A percentile compares a stretch with the other conserved stretches of the same genome.
Conservation (phyloP, 1,140 invertebrate species). For the Heliothis subflexa region DNA sequence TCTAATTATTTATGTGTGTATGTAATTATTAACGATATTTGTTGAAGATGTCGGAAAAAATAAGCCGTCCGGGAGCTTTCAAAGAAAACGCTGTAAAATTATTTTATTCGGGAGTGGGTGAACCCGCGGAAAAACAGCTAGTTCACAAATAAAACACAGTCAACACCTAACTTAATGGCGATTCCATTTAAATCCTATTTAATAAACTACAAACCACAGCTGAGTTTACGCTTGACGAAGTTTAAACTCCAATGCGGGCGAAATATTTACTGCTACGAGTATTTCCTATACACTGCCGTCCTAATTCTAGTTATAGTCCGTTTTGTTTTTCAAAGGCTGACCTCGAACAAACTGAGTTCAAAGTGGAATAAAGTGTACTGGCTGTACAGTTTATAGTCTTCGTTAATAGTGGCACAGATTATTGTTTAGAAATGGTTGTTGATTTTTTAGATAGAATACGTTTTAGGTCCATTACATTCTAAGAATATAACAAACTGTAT, state of each 20-base stretch:
- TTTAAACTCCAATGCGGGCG: constrained; percentile 14
- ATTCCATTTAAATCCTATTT: constrained; percentile 19
- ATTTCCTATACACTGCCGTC: constrained; percentile 12
- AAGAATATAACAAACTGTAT: no score
- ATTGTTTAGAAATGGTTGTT: not conserved
- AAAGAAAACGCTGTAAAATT: no score
- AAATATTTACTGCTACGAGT: constrained; percentile 24
- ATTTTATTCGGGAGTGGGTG: no score
- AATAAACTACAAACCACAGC: constrained; percentile 14
- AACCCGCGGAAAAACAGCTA: not conserved
- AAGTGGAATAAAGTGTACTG: constrained; percentile 14
- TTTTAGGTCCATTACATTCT: no score
- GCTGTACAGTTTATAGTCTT: not conserved
- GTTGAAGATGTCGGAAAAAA: no score
- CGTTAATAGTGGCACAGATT: not conserved
- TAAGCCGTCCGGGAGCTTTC: no score
- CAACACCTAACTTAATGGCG: not conserved
- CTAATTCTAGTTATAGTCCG: constrained; percentile 31
- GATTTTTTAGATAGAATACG: not conserved
- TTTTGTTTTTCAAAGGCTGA: constrained; percentile 27
- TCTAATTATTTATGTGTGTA: no score
- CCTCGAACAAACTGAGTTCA: constrained; percentile 2
- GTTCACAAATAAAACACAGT: not conserved
- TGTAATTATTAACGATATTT: no score
- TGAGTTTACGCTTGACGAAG: constrained; percentile 9